Evolutionary conservation across 2,888 invertebrate genomes (phyloP), one percentile per base, ranked within the genome.

Genomic region (Lamproptera curius): DNA sequence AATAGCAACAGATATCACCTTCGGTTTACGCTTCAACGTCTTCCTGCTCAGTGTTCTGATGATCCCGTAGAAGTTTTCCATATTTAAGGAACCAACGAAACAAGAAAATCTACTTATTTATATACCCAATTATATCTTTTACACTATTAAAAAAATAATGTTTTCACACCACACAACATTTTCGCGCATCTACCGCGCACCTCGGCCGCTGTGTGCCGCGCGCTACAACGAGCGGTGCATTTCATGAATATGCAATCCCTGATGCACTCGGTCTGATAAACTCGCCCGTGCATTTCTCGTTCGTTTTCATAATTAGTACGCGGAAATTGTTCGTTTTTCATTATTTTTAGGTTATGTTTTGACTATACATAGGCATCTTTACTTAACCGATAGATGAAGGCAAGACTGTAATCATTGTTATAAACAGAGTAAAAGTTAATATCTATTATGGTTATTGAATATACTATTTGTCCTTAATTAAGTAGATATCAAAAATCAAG

Each of bases 221-320:
- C 63, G 62, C 62, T 59, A 62, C 43, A 20, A 23, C 16, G 36
- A 34, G 20, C 58, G 67, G 63, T 64, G 66, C 70, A 72, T 77
- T 76, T 76, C 69, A 84, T 85, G 72, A 82, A 85, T 85, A 86
- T 85, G 81, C 76, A 80, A 81, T 78, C 73, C 74, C 68, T 2
- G 67, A 69, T 70, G 67, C 71, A 62, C 70, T 74, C 73, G 80
- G 80, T 79, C 78, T 81, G 78, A 85, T 85, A 73, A 74, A n/a
- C 28, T 26, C 16, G 41, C 42, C 43, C 6, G 20, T 20, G 48
- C 43, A 37, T 37, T 33, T 14, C 14, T 35, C 31, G 17, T 11
- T 45, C 15, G 15, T 31, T 23, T 23, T 17, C 28, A 28, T 28
- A 8, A n/a, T 28, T 28, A 10, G 28, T 5, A 2, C n/a, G n/a